Evolutionary conservation across 35 echinoderm and acorn worm species (phyloP).

Genomic region (Ophiothrix spiculata): DNA sequence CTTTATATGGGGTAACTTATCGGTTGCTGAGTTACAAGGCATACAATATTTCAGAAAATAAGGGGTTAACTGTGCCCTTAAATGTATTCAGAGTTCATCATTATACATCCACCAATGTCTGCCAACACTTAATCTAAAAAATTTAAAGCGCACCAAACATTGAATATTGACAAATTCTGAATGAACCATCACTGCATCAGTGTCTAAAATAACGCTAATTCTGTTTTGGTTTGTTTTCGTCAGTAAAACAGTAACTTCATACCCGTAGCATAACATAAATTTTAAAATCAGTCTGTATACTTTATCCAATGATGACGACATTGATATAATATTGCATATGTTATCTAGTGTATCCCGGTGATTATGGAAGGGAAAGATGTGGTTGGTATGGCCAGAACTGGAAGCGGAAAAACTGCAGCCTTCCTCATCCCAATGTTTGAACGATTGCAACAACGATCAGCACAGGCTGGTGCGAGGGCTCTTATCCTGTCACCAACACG

Average conservation of each 20-base stretch:
- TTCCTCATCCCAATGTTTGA: constrained; percentile 95
- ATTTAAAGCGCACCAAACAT: too few species aligned
- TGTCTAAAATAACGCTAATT: background rate
- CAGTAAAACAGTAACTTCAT: too few species aligned
- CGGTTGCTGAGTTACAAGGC: too few species aligned
- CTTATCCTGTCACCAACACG: constrained; percentile 87
- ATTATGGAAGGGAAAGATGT: constrained; percentile 97
- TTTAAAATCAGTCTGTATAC: background rate
- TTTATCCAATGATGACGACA: background rate
- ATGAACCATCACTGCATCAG: background rate
- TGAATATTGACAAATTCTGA: too few species aligned
- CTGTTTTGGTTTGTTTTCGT: too few species aligned
- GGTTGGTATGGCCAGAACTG: constrained; percentile 94
- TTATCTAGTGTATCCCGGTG: constrained; percentile 80
- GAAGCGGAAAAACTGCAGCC: constrained; percentile 95
- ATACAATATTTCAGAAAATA: too few species aligned
- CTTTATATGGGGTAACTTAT: too few species aligned
- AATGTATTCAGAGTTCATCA: too few species aligned
- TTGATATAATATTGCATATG: background rate
- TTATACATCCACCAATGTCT: background rate
- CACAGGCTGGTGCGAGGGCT: constrained; percentile 68
- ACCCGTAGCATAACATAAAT: background rate
- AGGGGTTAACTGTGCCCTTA: too few species aligned
- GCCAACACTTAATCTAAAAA: background rate
- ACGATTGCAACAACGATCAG: constrained; percentile 54